Conservation (phyloP, 1,140 invertebrate species). For the Colletes latitarsis region DNA sequence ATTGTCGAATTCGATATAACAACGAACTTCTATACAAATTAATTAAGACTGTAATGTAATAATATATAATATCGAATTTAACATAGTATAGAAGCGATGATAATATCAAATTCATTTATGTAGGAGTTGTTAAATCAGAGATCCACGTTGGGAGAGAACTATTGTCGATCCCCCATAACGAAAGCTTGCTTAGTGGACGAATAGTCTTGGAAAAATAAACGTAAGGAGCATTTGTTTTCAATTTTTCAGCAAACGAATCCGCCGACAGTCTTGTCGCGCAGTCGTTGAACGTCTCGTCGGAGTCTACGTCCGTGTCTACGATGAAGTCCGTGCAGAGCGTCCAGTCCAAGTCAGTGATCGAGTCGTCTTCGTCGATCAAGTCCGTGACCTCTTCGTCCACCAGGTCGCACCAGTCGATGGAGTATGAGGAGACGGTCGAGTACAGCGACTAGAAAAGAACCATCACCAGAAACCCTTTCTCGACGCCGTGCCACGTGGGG, state of each 20-base stretch:
- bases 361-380: slow-evolving; percentile 72
- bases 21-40: too few relatives aligned
- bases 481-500: slow-evolving; percentile 12
- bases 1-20: too few relatives aligned
- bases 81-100: too few relatives aligned
- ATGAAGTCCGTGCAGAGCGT: slow-evolving; percentile 73
- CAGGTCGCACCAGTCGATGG: slow-evolving; percentile 71
- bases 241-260: slow-evolving; percentile 69
- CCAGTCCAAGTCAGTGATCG: slow-evolving; percentile 71
- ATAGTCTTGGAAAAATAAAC: too few relatives aligned
- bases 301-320: slow-evolving; percentile 70
- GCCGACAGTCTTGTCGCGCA: slow-evolving; percentile 71
- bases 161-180: too few relatives aligned
- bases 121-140: too few relatives aligned
- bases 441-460: slow-evolving; percentile 67
- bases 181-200: too few relatives aligned
- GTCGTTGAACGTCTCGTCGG: slow-evolving; percentile 71
- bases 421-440: slow-evolving; percentile 75
- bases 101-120: too few relatives aligned
- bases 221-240: background rate
- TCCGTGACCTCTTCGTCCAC: slow-evolving; percentile 71
- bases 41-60: too few relatives aligned
- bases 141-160: too few relatives aligned
- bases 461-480: slow-evolving; percentile 5
- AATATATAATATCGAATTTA: too few relatives aligned